phyloP scores from a whole-genome alignment of 92 coral and sea anemone species.

The Siderastrea siderea region DNA sequence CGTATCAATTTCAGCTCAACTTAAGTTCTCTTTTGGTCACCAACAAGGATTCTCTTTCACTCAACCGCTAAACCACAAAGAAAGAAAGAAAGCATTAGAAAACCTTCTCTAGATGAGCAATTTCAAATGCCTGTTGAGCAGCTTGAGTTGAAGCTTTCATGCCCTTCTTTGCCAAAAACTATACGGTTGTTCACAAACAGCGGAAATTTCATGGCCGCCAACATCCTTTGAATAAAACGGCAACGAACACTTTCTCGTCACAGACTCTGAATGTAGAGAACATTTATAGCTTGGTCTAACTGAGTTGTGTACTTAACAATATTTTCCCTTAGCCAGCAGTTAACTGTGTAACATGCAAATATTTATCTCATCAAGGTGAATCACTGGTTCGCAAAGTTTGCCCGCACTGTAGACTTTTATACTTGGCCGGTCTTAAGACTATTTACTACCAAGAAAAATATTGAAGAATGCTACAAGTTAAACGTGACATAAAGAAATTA shows the following conservation, averaged over 20 bases:
- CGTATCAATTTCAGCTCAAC: slow-evolving; percentile 30
- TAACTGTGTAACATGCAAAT: slow-evolving; percentile 91
- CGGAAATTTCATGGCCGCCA: neutral
- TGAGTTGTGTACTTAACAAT: slow-evolving; percentile 51
- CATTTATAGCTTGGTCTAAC: slow-evolving; percentile 23
- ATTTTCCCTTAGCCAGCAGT: slow-evolving; percentile 69
- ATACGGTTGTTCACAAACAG: neutral
- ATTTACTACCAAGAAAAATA: slow-evolving; percentile 23
- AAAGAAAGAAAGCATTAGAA: neutral
- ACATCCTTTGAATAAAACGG: slow-evolving; percentile 12
- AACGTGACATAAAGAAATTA: neutral
- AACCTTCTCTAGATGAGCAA: neutral
- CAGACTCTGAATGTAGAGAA: neutral
- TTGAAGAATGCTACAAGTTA: neutral
- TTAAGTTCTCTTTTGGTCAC: slow-evolving; percentile 21
- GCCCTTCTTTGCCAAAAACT: neutral
- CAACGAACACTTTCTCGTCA: slow-evolving; percentile 15
- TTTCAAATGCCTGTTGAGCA: neutral
- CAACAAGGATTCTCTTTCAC: slow-evolving; percentile 20
- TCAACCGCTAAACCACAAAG: slow-evolving; percentile 39
- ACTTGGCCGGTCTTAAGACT: slow-evolving; percentile 26
- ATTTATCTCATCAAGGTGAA: slow-evolving; percentile 88
- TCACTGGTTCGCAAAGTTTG: slow-evolving; percentile 72
- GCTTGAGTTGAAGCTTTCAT: neutral
- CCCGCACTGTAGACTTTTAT: slow-evolving; percentile 76